phyloP scores from a whole-genome alignment of 2,888 invertebrate species.

The Hipparchia sbordonii region DNA sequence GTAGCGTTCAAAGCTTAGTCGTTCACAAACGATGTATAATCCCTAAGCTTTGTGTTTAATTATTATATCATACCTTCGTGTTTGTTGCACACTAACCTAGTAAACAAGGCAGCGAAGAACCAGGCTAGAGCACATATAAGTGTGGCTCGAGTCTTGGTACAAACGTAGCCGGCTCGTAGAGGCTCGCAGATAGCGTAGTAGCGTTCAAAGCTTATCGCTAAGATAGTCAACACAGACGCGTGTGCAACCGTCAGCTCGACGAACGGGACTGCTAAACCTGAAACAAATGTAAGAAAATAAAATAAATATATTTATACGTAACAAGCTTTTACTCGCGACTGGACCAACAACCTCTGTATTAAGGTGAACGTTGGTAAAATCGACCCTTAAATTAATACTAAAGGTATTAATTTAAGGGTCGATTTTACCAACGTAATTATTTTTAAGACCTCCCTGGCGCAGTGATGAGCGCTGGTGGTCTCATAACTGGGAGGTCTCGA shows the following conservation, averaged over 20 bases:
- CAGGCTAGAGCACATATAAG: slow-evolving; percentile 92
- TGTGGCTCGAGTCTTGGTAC: slow-evolving; percentile 92
- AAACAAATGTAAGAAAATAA: slow-evolving; percentile 4
- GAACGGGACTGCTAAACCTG: slow-evolving; percentile 96
- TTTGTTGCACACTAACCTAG: slow-evolving; percentile 83
- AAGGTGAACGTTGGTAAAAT: too few relatives aligned
- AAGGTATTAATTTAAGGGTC: too few relatives aligned
- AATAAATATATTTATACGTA: too few relatives aligned
- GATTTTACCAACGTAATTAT: too few relatives aligned
- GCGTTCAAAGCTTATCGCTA: slow-evolving; percentile 95
- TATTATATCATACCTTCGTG: slow-evolving; percentile 76
- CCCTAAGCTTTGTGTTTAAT: slow-evolving; percentile 96
- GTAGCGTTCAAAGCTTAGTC: slow-evolving; percentile 85
- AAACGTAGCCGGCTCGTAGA: slow-evolving; percentile 93
- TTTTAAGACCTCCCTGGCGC: too few relatives aligned
- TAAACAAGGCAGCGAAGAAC: slow-evolving; percentile 92
- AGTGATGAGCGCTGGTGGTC: too few relatives aligned
- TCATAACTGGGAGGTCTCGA: too few relatives aligned
- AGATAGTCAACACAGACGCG: slow-evolving; percentile 95
- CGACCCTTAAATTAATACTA: too few relatives aligned
- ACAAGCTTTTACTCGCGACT: too few relatives aligned
- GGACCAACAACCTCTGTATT: too few relatives aligned
- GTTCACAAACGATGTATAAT: slow-evolving; percentile 85
- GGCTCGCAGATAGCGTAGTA: slow-evolving; percentile 97
- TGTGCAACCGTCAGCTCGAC: slow-evolving; percentile 96